Evolutionary conservation across 1,140 invertebrate species (phyloP), one percentile per base, ranked within the genome.

Genomic region (Aphis craccivora): DNA sequence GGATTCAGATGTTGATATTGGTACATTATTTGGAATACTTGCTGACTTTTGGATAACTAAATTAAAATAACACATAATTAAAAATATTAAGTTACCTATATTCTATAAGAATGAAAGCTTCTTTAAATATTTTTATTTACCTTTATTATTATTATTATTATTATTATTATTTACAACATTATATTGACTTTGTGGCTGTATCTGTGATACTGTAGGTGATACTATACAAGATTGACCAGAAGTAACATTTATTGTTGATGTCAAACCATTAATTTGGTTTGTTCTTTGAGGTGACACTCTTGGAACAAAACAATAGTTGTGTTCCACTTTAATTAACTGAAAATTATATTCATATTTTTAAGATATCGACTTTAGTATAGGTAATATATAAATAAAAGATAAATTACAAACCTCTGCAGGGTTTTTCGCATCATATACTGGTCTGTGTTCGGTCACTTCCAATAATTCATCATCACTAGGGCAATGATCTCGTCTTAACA

Each of bases 401-500:
- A 67, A 30, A 40, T 37, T 67, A 55, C 30, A 25, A 84, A 92
- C 91, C 40, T 92, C 91, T 84, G 91, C 91, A n/a, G 91, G 91
- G 7, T 92, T 92, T 83, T 92, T 92, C 30, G 91, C 45, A 84
- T 92, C 91, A 51, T 92, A 92, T 22, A 92, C 45, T 14, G 45
- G 91, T 40, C 91, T 81, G 51, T 92, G 30, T 81, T 92, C 91
- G 37, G 91, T 92, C 23, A 92, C 45, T 51, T 92, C 91, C 23
- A 92, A 51, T 51, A 92, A 83, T 25, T 92, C 91, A 92, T 92
- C 91, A 92, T 92, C 91, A 92, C 91, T 92, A 18, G n/a, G 48
- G 20, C 91, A 92, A 92, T 92, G 67, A 83, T 92, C 91, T 83
- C 91, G 91, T 81, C 91, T 92, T 83, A 92, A 92, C n/a, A 40